A percentile compares a stretch with the other conserved stretches of the same genome.
These are phyloP conservation scores for Tiliacea aurago DNA, from an alignment of 2,888 invertebrate genomes.

Conservation along the genomic window DNA sequence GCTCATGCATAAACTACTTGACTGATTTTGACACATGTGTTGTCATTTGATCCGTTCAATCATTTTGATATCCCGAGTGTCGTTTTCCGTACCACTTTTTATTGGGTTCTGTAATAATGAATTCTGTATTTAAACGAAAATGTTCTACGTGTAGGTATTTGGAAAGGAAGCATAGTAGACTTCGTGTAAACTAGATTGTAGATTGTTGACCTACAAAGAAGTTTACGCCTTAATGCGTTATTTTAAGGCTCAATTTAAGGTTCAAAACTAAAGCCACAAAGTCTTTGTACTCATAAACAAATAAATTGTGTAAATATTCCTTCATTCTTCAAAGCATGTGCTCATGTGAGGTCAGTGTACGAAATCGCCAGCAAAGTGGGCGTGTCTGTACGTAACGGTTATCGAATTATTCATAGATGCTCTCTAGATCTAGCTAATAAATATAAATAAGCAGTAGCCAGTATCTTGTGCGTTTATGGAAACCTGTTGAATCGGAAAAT, in stretches of 20 bases:
- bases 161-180: neutral
- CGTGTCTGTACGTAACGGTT: conserved; percentile 65
- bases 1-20: conserved; percentile 38
- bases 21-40: conserved; percentile 51
- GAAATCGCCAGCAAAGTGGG: conserved; percentile 68
- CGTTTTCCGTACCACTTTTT: conserved; percentile 5
- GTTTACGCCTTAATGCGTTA: neutral
- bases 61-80: conserved; percentile 30
- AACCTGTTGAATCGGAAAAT: conserved; percentile 18
- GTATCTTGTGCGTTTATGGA: conserved; percentile 15
- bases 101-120: neutral
- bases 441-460: conserved; percentile 27
- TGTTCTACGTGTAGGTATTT: neutral
- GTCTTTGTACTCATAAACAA: conserved; percentile 28
- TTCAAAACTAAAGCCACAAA: conserved; percentile 1
- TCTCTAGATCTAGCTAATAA: conserved; percentile 33
- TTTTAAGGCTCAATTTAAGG: neutral
- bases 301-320: conserved; percentile 51
- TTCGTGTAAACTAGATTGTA: neutral
- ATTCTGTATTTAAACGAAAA: neutral
- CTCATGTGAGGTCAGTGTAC: conserved; percentile 68
- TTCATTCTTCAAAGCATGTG: conserved; percentile 34
- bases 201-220: neutral
- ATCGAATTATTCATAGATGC: conserved; percentile 60
- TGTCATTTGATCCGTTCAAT: conserved; percentile 51